Evolutionary conservation across 2,797 vertebrate genomes (phyloP).

Genomic region (Arctocebus calabarensis): DNA sequence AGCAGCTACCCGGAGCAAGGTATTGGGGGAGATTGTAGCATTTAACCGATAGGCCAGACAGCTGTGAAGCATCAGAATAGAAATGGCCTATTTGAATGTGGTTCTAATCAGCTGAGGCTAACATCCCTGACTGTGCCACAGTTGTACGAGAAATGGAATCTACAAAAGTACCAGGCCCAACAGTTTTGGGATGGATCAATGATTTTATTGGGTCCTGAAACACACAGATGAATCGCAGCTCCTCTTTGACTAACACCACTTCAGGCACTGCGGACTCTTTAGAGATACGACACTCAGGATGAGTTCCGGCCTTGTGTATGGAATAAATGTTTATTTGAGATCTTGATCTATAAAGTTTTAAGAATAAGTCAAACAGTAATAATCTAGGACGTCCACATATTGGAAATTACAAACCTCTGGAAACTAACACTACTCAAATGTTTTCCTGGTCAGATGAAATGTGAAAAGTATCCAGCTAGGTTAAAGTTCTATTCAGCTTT

Average conservation of each 20-base stretch:
- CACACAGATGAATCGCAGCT: neutral
- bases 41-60: slow-evolving; percentile 41
- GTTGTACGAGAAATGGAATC: neutral
- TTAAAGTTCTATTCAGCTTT: neutral
- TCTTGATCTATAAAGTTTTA: neutral
- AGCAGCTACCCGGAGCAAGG: neutral
- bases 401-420: neutral
- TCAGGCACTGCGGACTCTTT: neutral
- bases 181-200: neutral
- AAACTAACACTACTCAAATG: neutral
- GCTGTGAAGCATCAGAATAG: neutral
- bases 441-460: slow-evolving; percentile 9
- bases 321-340: slow-evolving; percentile 5
- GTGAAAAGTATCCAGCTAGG: neutral
- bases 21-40: neutral
- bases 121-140: neutral
- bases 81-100: neutral
- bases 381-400: neutral
- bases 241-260: neutral
- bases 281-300: neutral
- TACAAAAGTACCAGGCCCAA: neutral
- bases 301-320: neutral
- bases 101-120: neutral
- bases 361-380: slow-evolving; percentile 16
- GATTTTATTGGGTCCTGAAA: neutral